phyloP scores from a whole-genome alignment of 2,797 vertebrate genomes.

The Myotis planiceps region DNA sequence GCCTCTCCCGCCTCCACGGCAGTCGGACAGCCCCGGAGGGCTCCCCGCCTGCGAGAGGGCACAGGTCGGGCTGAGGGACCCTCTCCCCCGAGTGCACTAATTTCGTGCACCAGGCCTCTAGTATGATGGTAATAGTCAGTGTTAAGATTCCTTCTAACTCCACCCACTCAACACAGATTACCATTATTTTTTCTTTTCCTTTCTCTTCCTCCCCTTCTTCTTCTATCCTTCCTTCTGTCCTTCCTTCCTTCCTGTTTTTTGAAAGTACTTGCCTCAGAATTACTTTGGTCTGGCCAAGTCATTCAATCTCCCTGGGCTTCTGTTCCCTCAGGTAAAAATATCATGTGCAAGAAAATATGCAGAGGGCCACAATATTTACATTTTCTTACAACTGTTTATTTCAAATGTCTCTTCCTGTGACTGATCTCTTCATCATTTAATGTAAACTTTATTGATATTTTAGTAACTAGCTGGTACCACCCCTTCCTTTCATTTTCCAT shows the following conservation, averaged over 20 bases:
- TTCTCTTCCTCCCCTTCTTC: accelerated
- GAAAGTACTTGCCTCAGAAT: not conserved
- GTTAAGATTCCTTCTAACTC: not conserved
- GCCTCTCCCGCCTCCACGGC: too few relatives aligned
- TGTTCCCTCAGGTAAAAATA: not conserved
- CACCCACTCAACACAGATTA: not conserved
- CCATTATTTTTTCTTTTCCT: not conserved
- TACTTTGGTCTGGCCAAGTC: not conserved
- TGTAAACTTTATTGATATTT: not conserved
- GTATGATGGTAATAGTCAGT: not conserved
- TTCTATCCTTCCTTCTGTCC: accelerated
- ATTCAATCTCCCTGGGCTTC: not conserved
- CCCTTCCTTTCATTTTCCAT: not conserved
- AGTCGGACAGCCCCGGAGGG: too few relatives aligned
- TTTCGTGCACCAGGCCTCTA: too few relatives aligned
- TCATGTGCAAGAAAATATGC: not conserved
- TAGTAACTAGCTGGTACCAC: not conserved
- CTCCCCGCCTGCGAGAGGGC: too few relatives aligned
- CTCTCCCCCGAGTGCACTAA: too few relatives aligned
- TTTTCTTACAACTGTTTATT: not conserved
- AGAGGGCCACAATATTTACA: not conserved
- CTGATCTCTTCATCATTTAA: not conserved
- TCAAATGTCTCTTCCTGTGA: not conserved
- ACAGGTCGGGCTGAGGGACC: too few relatives aligned
- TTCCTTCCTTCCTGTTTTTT: not conserved